phyloP scores from a whole-genome alignment of 2,113 vertebrate species.

The Tonatia bakeri region DNA sequence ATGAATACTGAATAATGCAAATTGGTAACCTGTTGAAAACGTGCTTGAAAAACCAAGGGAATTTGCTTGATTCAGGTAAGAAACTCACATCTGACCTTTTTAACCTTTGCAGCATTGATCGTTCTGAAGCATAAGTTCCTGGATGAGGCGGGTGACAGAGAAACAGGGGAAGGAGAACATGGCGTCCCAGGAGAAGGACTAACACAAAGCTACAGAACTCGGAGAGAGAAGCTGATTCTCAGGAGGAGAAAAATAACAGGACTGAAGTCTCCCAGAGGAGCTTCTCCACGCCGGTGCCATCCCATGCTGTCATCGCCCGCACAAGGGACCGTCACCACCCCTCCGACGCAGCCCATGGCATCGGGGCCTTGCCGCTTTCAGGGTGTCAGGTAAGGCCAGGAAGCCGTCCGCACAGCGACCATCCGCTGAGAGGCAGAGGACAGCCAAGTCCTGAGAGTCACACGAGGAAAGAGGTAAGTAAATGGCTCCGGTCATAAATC shows the following conservation, averaged over 20 bases:
- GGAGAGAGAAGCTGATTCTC: neutral
- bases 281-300: neutral
- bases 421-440: conserved; percentile 14
- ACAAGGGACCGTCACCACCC: neutral
- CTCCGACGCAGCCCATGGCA: neutral
- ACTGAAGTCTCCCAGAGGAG: neutral
- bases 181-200: neutral
- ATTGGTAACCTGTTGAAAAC: conserved; percentile 24
- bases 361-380: neutral
- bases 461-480: neutral
- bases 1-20: conserved; percentile 29
- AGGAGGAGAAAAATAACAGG: neutral
- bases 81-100: conserved; percentile 43
- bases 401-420: neutral
- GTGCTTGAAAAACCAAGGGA: conserved; percentile 36
- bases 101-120: conserved; percentile 1
- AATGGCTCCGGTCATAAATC: neutral
- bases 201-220: neutral
- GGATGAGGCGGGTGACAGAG: neutral
- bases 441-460: neutral
- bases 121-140: neutral
- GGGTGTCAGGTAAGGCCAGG: neutral
- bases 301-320: neutral
- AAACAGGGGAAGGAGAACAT: neutral
- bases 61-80: neutral